Base-by-base conservation (phyloP, 2,888 invertebrate genomes). In the Nomada ruficornis region DNA sequence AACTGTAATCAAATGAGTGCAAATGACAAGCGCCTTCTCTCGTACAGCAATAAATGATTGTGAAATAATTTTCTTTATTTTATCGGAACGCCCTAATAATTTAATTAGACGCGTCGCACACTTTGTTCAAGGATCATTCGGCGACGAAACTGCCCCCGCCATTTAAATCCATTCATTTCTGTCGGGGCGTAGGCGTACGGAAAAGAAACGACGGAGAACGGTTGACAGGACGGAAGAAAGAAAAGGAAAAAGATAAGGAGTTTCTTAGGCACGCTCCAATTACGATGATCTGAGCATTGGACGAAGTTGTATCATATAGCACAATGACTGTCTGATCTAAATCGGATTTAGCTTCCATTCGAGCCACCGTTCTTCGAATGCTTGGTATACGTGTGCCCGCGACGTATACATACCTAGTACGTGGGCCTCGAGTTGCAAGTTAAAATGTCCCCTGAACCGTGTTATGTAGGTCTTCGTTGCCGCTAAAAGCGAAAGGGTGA, bases 401-500 rank as follows among this genome's bases (percentile, higher is more conserved):
- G 13, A 13, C 20, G 9, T 13, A 26, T 1, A 13, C 18, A 20
- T n/a, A 72, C 81, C 62, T 83, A 70, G 83, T 82, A 80, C 85
- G 85, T 81, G 83, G 59, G n/a, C 54, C 52, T 62, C 68, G 50
- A 57, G 80, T 76, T 80, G 79, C 82, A 74, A 82, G 85, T 79
- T 88, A 86, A 88, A 88, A 84, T 78, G 81, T 69, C 42, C 76
- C 69, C 64, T 64, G 88, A 84, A 82, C 74, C 81, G 79, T 83
- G 81, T 4, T 71, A 88, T 76, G 77, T 82, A 84, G 78, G 60
- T 84, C 71, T 70, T 77, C 77, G 81, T 80, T 47, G 77, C 55
- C 64, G 87, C 84, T 87, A 84, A 88, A 88, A 87, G 87, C 84
- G 84, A 88, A 88, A 88, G 87, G 86, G 77, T 86, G 86, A 89